A percentile compares a stretch with the other conserved stretches of the same genome.
These are phyloP conservation scores for Halisarca cf. caerulea DNA, from an alignment of 37 sponge, comb jelly and placozoan species.

Conservation along the genomic window DNA sequence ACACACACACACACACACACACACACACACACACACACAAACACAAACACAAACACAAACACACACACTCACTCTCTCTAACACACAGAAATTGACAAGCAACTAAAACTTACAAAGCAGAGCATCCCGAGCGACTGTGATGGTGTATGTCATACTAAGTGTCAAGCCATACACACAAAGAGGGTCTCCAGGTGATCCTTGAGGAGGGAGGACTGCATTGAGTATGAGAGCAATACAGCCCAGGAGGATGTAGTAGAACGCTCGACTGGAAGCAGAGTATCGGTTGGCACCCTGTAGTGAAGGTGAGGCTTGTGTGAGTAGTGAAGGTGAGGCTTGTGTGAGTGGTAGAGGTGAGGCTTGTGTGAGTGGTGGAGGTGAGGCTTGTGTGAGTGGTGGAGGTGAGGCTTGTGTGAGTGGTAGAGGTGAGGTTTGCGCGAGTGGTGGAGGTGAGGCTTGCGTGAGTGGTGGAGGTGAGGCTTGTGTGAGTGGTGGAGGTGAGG, in stretches of 20 bases:
- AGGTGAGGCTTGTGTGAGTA: no score
- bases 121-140: slow-evolving; percentile 59
- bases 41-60: not conserved
- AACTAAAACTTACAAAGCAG: slow-evolving; percentile 55
- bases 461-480: no score
- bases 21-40: slow-evolving; percentile 11
- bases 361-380: no score
- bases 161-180: slow-evolving; percentile 63
- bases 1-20: not conserved
- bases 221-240: slow-evolving; percentile 52
- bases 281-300: slow-evolving; percentile 70
- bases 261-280: slow-evolving; percentile 64
- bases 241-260: slow-evolving; percentile 69
- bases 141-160: slow-evolving; percentile 39
- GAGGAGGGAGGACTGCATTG: slow-evolving; percentile 40
- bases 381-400: no score
- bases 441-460: no score
- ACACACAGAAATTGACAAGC: not conserved
- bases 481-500: no score
- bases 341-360: no score
- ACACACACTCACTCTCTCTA: not conserved
- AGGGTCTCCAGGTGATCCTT: not conserved
- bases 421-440: no score
- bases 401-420: no score
- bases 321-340: no score